Evolutionary conservation across 1,140 invertebrate species (phyloP).

Genomic region (Drosophila melanogaster): Release_6_plus_ISO1_MT NT_033777.3:14838501-14839000

Average conservation of each 20-base stretch:
- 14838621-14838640: constrained; percentile 15
- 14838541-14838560: constrained; percentile 59
- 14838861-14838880: constrained; percentile 80
- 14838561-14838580: constrained; percentile 63
- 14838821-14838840: constrained; percentile 69
- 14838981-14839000: constrained; percentile 9
- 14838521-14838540: constrained; percentile 72
- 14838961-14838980: constrained; percentile 11
- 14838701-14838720: constrained; percentile 20
- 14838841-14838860: constrained; percentile 56
- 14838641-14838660: constrained; percentile 1
- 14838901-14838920: constrained; percentile 36
- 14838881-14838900: constrained; percentile 59
- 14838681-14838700: constrained; percentile 26
- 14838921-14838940: constrained; percentile 18
- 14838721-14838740: constrained; percentile 1
- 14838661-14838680: not conserved
- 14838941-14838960: constrained; percentile 52
- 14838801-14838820: constrained; percentile 51
- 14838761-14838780: constrained; percentile 72
- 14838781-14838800: constrained; percentile 55
- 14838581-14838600: constrained; percentile 70
- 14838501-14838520: constrained; percentile 56
- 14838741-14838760: constrained; percentile 42
- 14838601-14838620: constrained; percentile 78